Conservation (phyloP, 2,888 invertebrate species). For the Cryptocephalus primarius region DNA sequence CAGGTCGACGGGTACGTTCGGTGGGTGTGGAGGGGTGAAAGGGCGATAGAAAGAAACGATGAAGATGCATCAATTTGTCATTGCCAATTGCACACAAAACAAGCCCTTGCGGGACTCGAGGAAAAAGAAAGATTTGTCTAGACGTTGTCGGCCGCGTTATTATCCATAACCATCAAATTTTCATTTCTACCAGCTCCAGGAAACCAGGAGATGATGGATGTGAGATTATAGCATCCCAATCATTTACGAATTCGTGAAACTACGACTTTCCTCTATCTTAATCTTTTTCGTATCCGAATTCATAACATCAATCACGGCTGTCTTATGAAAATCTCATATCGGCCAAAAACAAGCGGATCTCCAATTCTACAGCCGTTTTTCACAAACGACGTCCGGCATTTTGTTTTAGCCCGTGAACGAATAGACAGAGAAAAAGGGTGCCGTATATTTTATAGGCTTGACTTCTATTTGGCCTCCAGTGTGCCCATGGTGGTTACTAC, state of each 20-base stretch:
- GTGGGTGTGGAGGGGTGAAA: too few species aligned
- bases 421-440: too few species aligned
- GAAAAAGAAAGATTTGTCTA: too few species aligned
- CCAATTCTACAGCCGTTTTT: conserved; percentile 12
- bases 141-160: too few species aligned
- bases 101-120: too few species aligned
- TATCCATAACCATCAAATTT: not conserved
- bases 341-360: conserved; percentile 17
- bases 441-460: not conserved
- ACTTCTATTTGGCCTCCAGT: not conserved
- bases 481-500: too few species aligned
- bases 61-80: too few species aligned
- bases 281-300: conserved; percentile 19
- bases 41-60: too few species aligned
- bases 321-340: conserved; percentile 23
- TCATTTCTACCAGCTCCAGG: not conserved
- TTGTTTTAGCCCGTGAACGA: not conserved
- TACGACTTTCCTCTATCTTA: conserved; percentile 6
- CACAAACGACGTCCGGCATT: conserved; percentile 5
- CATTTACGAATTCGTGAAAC: not conserved
- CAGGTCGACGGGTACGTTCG: too few species aligned
- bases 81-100: too few species aligned
- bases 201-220: not conserved
- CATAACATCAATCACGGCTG: conserved; percentile 24
- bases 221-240: too few species aligned